phyloP scores from a whole-genome alignment of 2,888 invertebrate genomes.

The Papilio demoleus region DNA sequence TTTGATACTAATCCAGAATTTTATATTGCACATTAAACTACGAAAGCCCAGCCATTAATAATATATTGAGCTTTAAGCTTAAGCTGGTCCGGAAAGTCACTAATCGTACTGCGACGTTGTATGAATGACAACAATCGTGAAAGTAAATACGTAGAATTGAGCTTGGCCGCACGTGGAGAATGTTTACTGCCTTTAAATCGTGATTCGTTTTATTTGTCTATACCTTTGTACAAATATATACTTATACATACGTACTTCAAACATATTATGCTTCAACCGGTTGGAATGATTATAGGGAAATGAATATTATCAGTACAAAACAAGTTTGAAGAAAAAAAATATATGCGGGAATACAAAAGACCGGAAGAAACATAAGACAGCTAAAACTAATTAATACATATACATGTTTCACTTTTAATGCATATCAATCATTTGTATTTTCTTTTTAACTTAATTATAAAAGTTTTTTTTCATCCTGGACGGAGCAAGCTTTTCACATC shows the following conservation, averaged over 20 bases:
- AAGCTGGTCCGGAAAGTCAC: constrained; percentile 56
- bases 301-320: neutral
- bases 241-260: neutral
- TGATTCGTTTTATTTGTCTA: neutral
- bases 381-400: too few relatives aligned
- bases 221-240: neutral
- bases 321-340: neutral
- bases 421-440: too few relatives aligned
- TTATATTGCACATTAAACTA: constrained; percentile 45
- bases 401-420: too few relatives aligned
- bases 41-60: constrained; percentile 52
- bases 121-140: constrained; percentile 65
- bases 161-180: constrained; percentile 62
- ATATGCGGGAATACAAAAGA: neutral
- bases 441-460: neutral
- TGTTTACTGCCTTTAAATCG: constrained; percentile 54
- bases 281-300: neutral
- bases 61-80: constrained; percentile 51
- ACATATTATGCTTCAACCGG: neutral
- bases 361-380: neutral
- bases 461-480: neutral
- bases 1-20: constrained; percentile 56
- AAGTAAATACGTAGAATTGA: constrained; percentile 72
- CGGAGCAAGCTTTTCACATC: neutral
- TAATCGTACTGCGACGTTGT: constrained; percentile 66